phyloP scores from a whole-genome alignment of 1,140 invertebrate species.

The Nautilus pompilius region DNA sequence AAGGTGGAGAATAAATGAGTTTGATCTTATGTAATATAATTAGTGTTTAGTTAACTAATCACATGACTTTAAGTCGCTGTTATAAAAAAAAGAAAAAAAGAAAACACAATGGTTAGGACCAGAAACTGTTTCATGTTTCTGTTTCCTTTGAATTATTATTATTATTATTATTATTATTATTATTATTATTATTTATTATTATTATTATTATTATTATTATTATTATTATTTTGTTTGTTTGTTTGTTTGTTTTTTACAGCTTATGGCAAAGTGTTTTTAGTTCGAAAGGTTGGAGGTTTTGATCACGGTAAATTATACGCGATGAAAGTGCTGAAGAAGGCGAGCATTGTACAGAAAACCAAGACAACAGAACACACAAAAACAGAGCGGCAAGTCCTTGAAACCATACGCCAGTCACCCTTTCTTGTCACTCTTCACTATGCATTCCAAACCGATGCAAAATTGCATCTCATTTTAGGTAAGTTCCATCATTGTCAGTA shows the following conservation, averaged over 20 bases:
- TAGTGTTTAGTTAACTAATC: too few relatives aligned
- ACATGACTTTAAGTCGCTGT: too few relatives aligned
- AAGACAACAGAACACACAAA: slow-evolving; percentile 56
- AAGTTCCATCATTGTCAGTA: slow-evolving; percentile 7
- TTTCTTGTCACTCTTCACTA: slow-evolving; percentile 98
- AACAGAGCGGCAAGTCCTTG: slow-evolving; percentile 96
- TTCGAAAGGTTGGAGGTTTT: slow-evolving; percentile 79
- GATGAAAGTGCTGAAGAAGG: slow-evolving; percentile 99
- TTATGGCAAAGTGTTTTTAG: slow-evolving; percentile 78
- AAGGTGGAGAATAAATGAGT: too few relatives aligned
- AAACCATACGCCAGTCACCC: slow-evolving; percentile 89
- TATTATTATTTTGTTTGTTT: background rate
- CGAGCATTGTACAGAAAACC: slow-evolving; percentile 65
- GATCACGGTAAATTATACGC: slow-evolving; percentile 96
- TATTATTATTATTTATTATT: background rate
- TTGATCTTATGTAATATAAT: too few relatives aligned
- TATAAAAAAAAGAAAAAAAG: too few relatives aligned
- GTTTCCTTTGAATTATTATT: background rate
- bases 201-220: background rate
- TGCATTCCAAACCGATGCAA: slow-evolving; percentile 97
- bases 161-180: background rate
- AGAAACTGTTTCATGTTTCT: background rate
- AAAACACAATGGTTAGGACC: background rate
- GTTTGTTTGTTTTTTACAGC: slow-evolving; percentile 31
- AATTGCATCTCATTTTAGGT: slow-evolving; percentile 91